Conservation (phyloP, 2,888 invertebrate species). For the Stictocephala bisonia region DNA sequence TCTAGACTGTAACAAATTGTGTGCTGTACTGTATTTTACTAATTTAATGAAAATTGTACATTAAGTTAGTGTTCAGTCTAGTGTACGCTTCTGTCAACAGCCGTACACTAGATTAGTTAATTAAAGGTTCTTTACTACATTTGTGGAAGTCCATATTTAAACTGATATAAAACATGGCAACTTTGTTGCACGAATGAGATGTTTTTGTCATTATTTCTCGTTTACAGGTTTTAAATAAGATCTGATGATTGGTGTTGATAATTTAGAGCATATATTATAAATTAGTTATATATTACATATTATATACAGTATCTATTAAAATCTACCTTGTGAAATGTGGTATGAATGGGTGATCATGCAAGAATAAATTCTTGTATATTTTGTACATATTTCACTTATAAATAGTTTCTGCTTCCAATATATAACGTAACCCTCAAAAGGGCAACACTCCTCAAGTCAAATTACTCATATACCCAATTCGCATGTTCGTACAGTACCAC, state of each 20-base stretch:
- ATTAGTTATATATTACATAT: constrained; percentile 40
- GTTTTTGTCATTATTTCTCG: too few species aligned
- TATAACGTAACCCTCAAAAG: neutral
- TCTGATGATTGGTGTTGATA: constrained; percentile 23
- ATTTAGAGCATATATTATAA: constrained; percentile 33
- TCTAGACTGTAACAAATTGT: too few species aligned
- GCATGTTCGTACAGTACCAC: neutral
- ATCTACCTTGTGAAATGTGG: constrained; percentile 31
- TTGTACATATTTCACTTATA: constrained; percentile 27
- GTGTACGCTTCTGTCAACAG: too few species aligned
- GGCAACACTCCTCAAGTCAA: constrained; percentile 31
- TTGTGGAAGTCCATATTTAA: constrained; percentile 26
- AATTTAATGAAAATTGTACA: too few species aligned
- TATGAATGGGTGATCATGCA: constrained; percentile 20
- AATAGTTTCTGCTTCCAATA: neutral
- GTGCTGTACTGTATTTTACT: too few species aligned
- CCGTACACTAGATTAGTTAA: too few species aligned
- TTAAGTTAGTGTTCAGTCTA: too few species aligned
- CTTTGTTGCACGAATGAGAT: too few species aligned
- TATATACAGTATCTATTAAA: constrained; percentile 27
- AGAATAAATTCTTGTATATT: constrained; percentile 19
- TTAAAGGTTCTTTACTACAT: too few species aligned
- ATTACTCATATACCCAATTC: too few species aligned
- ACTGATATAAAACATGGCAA: neutral
- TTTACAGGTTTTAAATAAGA: too few species aligned